Conservation (phyloP, 23 tunicate genomes). For the Phallusia fumigata region DNA sequence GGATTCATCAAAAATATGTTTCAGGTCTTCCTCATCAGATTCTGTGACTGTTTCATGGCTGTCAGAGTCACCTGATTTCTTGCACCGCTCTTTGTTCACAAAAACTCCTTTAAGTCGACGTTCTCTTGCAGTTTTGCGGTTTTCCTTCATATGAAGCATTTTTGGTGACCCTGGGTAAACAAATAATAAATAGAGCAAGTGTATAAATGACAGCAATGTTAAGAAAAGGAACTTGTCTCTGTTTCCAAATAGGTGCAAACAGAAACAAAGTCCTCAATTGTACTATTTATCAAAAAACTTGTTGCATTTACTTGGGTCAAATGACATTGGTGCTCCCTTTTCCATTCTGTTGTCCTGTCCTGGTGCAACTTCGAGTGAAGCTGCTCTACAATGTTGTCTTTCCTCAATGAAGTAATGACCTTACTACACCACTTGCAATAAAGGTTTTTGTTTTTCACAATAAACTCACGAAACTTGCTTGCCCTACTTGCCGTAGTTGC, state of each 20-base stretch:
- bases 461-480: constrained; percentile 44
- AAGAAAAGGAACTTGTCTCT: too few species aligned
- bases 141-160: not conserved
- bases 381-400: constrained; percentile 43
- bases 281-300: too few species aligned
- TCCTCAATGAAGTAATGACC: constrained; percentile 23
- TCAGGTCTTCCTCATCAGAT: constrained; percentile 36
- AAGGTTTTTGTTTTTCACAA: constrained; percentile 8
- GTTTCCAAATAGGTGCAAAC: too few species aligned
- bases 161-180: not conserved
- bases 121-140: not conserved
- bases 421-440: constrained; percentile 65
- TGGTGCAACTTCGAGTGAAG: constrained; percentile 33
- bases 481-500: constrained; percentile 17
- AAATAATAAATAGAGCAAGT: too few species aligned
- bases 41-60: not conserved
- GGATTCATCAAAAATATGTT: constrained; percentile 64
- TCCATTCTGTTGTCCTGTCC: constrained; percentile 29
- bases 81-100: too few species aligned
- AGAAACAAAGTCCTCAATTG: too few species aligned
- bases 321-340: constrained; percentile 32
- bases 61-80: not conserved
- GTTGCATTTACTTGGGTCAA: constrained; percentile 25
- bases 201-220: too few species aligned
- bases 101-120: not conserved